Percentiles rank a stretch among this genome's conserved stretches.
Conservation (phyloP, 2,113 vertebrate genomes). For the Coregonus clupeaformis region DNA sequence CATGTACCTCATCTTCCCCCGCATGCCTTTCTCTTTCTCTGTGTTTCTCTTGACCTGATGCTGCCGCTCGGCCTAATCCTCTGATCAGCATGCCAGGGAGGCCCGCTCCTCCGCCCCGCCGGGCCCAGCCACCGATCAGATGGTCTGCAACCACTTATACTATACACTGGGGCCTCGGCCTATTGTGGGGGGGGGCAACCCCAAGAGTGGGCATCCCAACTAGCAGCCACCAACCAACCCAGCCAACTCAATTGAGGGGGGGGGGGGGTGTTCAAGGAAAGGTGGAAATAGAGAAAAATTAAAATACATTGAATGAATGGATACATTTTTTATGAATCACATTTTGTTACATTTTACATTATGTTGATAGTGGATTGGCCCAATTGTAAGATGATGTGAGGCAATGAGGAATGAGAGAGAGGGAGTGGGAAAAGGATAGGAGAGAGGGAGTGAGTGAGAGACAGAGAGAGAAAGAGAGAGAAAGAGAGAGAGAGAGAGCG, state of each 20-base stretch:
- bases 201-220: constrained; percentile 17
- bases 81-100: constrained; percentile 76
- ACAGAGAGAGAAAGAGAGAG: not conserved
- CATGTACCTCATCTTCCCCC: constrained; percentile 37
- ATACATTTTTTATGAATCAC: constrained; percentile 5
- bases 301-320: constrained; percentile 22
- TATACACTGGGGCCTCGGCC: constrained; percentile 49
- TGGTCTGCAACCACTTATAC: constrained; percentile 63
- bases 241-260: constrained; percentile 26
- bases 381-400: constrained; percentile 9
- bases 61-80: constrained; percentile 68
- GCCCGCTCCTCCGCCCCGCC: constrained; percentile 19
- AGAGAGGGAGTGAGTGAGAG: not conserved
- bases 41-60: constrained; percentile 63
- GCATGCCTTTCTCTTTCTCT: constrained; percentile 58
- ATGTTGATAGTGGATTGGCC: constrained; percentile 13
- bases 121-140: constrained; percentile 34
- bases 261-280: no score
- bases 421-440: no score
- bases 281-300: no score
- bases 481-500: not conserved
- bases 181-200: constrained; percentile 36
- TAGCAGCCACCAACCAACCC: constrained; percentile 7
- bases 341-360: constrained; percentile 27
- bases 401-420: not conserved